Conservation (phyloP, 2,797 vertebrate species). For the Microctenopoma steveboyesi region DNA sequence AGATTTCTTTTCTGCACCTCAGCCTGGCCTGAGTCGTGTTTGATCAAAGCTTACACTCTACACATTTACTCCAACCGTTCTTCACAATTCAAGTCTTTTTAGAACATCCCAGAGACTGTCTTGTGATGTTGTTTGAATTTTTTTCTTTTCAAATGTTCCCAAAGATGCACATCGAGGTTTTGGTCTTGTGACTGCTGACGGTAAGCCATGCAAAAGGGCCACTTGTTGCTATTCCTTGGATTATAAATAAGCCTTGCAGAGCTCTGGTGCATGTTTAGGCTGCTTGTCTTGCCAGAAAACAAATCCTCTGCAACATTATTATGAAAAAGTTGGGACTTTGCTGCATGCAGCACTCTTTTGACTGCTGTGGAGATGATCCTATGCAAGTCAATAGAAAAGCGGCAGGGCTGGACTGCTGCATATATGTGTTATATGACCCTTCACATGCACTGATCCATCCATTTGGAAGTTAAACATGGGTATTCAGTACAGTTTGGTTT, state of each 20-base stretch:
- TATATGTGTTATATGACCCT: neutral
- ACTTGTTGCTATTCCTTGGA: constrained; percentile 39
- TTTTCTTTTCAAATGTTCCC: constrained; percentile 39
- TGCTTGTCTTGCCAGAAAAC: constrained; percentile 23
- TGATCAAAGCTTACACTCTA: constrained; percentile 4
- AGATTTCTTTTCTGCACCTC: constrained; percentile 23
- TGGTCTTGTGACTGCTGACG: constrained; percentile 67
- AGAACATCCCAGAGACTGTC: constrained; percentile 45
- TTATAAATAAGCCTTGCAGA: constrained; percentile 18
- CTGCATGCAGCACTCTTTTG: neutral
- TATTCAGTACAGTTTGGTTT: neutral
- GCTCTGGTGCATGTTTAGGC: constrained; percentile 14
- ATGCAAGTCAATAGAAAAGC: neutral
- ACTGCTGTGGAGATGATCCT: neutral
- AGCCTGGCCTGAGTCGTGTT: neutral
- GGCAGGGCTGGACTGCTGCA: neutral
- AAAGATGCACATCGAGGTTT: constrained; percentile 42
- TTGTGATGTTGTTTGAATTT: constrained; percentile 60
- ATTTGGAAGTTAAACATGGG: neutral
- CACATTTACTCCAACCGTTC: neutral
- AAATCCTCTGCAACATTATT: constrained; percentile 9
- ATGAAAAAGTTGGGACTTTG: neutral
- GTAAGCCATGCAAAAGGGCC: constrained; percentile 31
- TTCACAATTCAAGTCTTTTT: constrained; percentile 13
- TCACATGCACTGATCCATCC: neutral